Base-by-base conservation (phyloP, 2,113 vertebrate genomes). In the Muscicapa adusta region DNA sequence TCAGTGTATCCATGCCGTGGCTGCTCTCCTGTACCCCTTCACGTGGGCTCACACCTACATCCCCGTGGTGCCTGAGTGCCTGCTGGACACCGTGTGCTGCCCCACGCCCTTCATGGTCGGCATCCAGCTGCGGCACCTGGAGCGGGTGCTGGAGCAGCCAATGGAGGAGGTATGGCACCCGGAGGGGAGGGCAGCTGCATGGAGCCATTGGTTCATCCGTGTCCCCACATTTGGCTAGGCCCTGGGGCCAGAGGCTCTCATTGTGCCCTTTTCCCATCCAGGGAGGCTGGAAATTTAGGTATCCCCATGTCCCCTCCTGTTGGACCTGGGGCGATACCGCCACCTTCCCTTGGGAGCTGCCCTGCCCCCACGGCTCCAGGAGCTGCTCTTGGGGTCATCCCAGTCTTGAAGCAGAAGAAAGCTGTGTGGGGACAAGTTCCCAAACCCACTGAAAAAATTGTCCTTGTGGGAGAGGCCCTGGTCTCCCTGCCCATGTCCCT, bases 21-120 rank as follows among this genome's bases (percentile, higher is more conserved):
- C 98, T 0, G 99, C 99, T 29, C 98, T 99, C n/a, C 98, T 99
- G 18, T 98, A 99, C 94, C 99, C 99, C 48, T 99, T 99, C 98
- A 98, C 98, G 89, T 99, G 99, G 99, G 99, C 99, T 61, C 99
- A 99, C 97, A 99, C 99, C 71, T 98, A 99, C 91, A 99, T 99
- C 97, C 98, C 99, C 2, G 99, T 99, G 29, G 98, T 99, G 33
- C 99, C 99, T 0, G 98, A 98, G 93, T 98, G 98, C 93, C 98
- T 99, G 43, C 98, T 99, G 7, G 99, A 98, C 72, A 99, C 99
- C 0, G 99, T 99, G 89, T 99, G 99, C 98, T 99, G 99, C 17
- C 99, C 99, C 31, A 99, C 99, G 0, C 99, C 99, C 20, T 99
- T 99, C 97, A 98, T 99, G 97, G 98, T 99, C 2, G 99, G 99